Percentiles rank a stretch among this genome's conserved stretches.
Evolutionary conservation across 2,113 vertebrate genomes (phyloP).

Genomic region (Ginglymostoma cirratum): DNA sequence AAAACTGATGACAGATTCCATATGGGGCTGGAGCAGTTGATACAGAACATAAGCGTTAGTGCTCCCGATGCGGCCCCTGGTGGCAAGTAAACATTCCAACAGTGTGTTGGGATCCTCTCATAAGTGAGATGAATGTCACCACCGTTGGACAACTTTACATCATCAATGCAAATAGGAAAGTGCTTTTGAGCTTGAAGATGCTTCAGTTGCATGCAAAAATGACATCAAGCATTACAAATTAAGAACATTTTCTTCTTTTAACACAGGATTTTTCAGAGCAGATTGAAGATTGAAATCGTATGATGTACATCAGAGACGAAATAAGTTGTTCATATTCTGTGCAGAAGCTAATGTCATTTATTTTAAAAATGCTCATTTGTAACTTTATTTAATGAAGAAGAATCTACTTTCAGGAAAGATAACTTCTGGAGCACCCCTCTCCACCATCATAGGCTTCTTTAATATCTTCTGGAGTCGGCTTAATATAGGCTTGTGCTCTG

Average conservation of each 20-base stretch:
- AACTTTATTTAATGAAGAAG: background rate
- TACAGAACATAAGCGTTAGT: background rate
- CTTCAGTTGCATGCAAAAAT: background rate
- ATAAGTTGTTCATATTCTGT: background rate
- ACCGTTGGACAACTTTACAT: background rate
- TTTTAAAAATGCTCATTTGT: background rate
- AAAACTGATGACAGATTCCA: background rate
- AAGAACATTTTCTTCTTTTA: background rate
- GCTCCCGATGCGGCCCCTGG: background rate
- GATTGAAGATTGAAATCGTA: background rate
- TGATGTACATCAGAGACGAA: background rate
- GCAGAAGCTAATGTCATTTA: background rate
- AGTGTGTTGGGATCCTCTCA: background rate
- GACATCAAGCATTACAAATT: background rate
- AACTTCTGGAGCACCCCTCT: background rate
- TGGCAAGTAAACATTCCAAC: background rate
- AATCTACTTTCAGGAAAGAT: background rate
- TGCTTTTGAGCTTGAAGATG: background rate
- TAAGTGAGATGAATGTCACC: background rate
- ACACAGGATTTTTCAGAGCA: background rate
- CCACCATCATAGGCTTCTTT: background rate
- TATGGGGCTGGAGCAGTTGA: background rate
- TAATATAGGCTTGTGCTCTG: background rate
- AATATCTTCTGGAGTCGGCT: background rate
- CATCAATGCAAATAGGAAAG: background rate